Percentiles rank a stretch among this genome's conserved stretches.
phyloP scores from a whole-genome alignment of 2,797 vertebrate species.

The Cynopterus sphinx region DNA sequence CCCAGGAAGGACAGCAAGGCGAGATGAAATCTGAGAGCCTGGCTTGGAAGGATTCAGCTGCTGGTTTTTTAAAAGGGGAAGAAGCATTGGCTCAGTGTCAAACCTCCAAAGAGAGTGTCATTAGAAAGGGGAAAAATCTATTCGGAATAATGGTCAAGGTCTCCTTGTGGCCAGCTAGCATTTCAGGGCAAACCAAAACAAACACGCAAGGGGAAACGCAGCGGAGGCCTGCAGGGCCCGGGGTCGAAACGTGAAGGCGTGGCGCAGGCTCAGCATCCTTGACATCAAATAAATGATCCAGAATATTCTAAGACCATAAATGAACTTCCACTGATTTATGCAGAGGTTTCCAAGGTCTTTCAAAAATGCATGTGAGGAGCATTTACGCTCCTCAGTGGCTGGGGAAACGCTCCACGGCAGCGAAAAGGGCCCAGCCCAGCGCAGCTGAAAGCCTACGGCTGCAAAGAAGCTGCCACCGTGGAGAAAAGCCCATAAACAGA shows the following conservation, averaged over 20 bases:
- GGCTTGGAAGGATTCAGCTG: slow-evolving; percentile 6
- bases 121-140: slow-evolving; percentile 55
- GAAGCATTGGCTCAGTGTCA: slow-evolving; percentile 56
- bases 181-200: slow-evolving; percentile 52
- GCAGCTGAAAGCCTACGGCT: slow-evolving; percentile 61
- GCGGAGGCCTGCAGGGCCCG: not conserved
- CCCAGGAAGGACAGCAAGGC: slow-evolving; percentile 41
- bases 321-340: slow-evolving; percentile 75
- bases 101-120: slow-evolving; percentile 50
- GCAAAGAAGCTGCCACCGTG: not conserved
- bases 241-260: not conserved
- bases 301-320: slow-evolving; percentile 66
- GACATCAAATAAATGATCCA: slow-evolving; percentile 67
- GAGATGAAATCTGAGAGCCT: slow-evolving; percentile 12
- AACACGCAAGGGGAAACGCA: not conserved
- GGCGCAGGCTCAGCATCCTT: not conserved
- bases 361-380: slow-evolving; percentile 76
- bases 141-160: slow-evolving; percentile 38
- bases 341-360: slow-evolving; percentile 76
- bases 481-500: slow-evolving; percentile 58
- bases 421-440: slow-evolving; percentile 48
- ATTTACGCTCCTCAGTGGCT: slow-evolving; percentile 78
- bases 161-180: slow-evolving; percentile 51
- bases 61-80: slow-evolving; percentile 43
- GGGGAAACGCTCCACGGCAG: slow-evolving; percentile 72